Conservation (phyloP, 1,140 invertebrate species). For the Scylla paramamosain region DNA sequence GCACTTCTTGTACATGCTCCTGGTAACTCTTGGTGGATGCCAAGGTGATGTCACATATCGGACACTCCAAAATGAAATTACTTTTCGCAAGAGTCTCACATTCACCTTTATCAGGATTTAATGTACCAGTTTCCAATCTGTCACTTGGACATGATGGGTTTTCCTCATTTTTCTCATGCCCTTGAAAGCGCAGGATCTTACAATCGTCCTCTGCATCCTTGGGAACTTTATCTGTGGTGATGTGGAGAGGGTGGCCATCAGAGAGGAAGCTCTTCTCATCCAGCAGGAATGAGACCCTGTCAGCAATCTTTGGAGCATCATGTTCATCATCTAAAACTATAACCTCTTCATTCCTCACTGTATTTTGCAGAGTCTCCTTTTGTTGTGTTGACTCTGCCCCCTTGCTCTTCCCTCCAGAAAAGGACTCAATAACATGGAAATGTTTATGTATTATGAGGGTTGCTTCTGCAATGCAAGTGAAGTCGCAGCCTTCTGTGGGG, state of each 20-base stretch:
- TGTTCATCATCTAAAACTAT: constrained; percentile 64
- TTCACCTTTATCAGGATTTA: background rate
- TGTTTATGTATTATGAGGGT: constrained; percentile 58
- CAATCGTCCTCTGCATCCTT: background rate
- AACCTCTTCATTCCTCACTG: constrained; percentile 38
- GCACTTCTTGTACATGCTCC: constrained; percentile 46
- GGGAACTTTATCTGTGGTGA: constrained; percentile 42
- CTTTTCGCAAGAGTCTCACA: background rate
- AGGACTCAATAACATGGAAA: constrained; percentile 48
- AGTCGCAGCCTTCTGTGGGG: constrained; percentile 39
- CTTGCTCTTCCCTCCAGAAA: background rate
- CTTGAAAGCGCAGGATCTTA: background rate
- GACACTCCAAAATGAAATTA: constrained; percentile 42
- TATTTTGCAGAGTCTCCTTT: background rate
- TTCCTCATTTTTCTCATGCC: background rate
- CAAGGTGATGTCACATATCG: constrained; percentile 48
- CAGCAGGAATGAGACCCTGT: constrained; percentile 60
- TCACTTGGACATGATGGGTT: background rate
- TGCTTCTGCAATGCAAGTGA: constrained; percentile 60
- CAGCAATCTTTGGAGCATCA: constrained; percentile 61
- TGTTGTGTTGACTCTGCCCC: background rate
- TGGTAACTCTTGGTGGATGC: constrained; percentile 28
- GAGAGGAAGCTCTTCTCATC: constrained; percentile 67
- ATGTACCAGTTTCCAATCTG: background rate
- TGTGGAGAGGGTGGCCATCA: constrained; percentile 44